Evolutionary conservation across 92 coral and sea anemone genomes (phyloP), one percentile per base, ranked within the genome.

Genomic region (Umimayanthus kanabou): DNA sequence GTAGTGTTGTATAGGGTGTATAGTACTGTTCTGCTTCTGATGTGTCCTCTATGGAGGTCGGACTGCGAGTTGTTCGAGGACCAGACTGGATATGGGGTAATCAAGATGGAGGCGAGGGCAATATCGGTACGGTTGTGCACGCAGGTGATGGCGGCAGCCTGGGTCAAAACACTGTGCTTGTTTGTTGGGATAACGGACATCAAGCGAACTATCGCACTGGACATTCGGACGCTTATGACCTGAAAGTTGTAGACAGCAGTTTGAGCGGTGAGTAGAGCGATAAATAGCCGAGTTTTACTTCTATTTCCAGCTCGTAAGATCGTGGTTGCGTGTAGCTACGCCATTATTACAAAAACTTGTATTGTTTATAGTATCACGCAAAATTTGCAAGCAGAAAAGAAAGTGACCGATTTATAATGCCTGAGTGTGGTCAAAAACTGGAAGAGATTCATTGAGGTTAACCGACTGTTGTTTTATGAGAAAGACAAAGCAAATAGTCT

Each of bases 51-150:
- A 80, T 33, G 71, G 70, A 72, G 84, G 66, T 88, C 39, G 98
- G 98, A 10, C 65, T 87, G 29, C 88, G 98, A 50, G 98, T 94
- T 74, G 98, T 94, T 53, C 94, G 98, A 16, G 98, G 98, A 26
- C 98, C 98, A 18, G 94, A 91, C 28, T 94, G 98, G 98, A 89
- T 76, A 70, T 94, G 98, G 98, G 92, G 88, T 1, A 89, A 94
- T 28, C 95, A 93, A 85, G 98, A 94, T 72, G 95, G 93, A 10
- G 95, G 95, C 5, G 95, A 94, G 89, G 98, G 98, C 6, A 67
- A 85, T 82, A 89, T 93, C 72, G 98, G 98, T n/a, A 94, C 98
- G 0, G 88, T 94, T 66, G 93, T 94, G 29, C 88, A 91, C 58
- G 88, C 88, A 33, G 90, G 88, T 5, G 81, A 84, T 26, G 91